A percentile compares a stretch with the other conserved stretches of the same genome.
These are phyloP conservation scores for Molossus alvarezi DNA, from an alignment of 2,797 vertebrate species.

Conservation along the genomic window DNA sequence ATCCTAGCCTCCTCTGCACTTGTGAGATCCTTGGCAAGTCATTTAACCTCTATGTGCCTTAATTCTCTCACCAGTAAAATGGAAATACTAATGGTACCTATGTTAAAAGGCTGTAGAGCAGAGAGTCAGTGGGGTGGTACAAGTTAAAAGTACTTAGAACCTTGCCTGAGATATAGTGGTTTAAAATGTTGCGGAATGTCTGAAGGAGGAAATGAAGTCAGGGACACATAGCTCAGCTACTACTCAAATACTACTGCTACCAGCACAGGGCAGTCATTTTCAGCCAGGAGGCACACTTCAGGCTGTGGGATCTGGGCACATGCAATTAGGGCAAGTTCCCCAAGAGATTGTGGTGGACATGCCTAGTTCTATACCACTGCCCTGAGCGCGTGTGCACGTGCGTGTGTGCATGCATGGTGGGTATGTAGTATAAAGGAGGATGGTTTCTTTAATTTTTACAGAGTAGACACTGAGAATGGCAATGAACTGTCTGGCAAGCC, in stretches of 20 bases:
- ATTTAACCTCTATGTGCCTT: neutral
- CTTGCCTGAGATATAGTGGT: neutral
- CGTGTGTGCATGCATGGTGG: neutral
- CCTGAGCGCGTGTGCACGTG: neutral
- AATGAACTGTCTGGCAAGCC: neutral
- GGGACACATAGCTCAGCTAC: neutral
- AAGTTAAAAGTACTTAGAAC: slow-evolving; percentile 4
- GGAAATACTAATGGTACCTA: neutral
- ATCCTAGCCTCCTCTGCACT: neutral
- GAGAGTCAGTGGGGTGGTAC: slow-evolving; percentile 46
- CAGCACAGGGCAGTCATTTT: neutral
- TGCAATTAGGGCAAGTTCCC: neutral
- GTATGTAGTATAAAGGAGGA: neutral
- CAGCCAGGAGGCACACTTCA: neutral
- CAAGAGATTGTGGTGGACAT: neutral
- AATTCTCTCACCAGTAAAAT: neutral
- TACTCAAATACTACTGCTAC: neutral
- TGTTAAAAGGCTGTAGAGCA: neutral
- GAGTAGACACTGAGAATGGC: neutral
- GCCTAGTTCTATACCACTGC: neutral
- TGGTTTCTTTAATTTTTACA: neutral
- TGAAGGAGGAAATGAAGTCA: neutral
- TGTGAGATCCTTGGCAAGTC: neutral
- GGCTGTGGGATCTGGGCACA: neutral
- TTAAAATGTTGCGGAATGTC: neutral